These are phyloP conservation scores for Tauraco erythrolophus DNA, from an alignment of 2,113 vertebrate genomes.

Conservation along the genomic window DNA sequence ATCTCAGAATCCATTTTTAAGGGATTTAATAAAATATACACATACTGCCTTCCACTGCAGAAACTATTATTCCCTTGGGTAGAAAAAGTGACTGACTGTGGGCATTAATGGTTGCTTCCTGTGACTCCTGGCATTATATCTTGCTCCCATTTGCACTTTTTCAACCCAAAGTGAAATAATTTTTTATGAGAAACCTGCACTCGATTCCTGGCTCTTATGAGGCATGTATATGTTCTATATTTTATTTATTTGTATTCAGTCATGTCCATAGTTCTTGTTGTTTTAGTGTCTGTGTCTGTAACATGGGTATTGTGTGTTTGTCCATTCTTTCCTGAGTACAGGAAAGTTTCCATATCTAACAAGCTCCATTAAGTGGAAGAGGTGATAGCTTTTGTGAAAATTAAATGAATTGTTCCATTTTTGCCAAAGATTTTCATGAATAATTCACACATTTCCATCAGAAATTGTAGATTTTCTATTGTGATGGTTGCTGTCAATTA, in stretches of 20 bases:
- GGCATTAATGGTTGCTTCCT: constrained; percentile 57
- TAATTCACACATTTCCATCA: neutral
- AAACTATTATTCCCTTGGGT: constrained; percentile 69
- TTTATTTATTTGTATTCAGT: constrained; percentile 69
- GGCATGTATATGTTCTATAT: constrained; percentile 31
- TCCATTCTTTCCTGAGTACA: neutral
- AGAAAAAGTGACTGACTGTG: constrained; percentile 34
- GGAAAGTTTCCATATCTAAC: neutral
- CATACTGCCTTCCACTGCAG: constrained; percentile 36
- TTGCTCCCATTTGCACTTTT: constrained; percentile 63
- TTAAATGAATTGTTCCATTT: neutral
- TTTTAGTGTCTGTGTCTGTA: neutral
- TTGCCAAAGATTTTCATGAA: neutral
- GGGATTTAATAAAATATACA: constrained; percentile 73
- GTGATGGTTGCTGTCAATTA: neutral
- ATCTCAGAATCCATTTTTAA: constrained; percentile 68
- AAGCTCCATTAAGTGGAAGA: neutral
- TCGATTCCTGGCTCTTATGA: constrained; percentile 30
- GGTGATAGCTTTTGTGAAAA: neutral
- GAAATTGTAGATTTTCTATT: neutral
- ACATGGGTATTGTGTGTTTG: neutral
- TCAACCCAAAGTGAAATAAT: constrained; percentile 36
- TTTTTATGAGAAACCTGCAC: constrained; percentile 38
- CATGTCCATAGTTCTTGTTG: neutral
- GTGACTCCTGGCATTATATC: constrained; percentile 52